These are phyloP conservation scores for Laupala kohalensis DNA, from an alignment of 1,140 invertebrate species.

Conservation along the genomic window DNA sequence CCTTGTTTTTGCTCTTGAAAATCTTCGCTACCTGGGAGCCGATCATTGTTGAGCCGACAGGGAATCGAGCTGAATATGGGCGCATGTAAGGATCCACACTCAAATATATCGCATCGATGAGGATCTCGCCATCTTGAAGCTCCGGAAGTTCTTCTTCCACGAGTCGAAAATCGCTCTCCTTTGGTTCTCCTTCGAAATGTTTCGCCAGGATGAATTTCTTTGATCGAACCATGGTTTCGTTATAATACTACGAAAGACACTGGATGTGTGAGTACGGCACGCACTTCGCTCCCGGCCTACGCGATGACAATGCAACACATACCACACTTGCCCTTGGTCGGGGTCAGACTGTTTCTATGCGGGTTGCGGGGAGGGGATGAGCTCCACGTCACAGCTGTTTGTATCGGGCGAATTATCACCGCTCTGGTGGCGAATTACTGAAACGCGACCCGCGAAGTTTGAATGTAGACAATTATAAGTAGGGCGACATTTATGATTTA, in stretches of 20 bases:
- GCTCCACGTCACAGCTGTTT: no score
- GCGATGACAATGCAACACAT: not conserved
- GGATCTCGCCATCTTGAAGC: conserved; percentile 41
- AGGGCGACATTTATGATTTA: no score
- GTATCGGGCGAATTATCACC: no score
- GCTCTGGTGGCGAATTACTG: no score
- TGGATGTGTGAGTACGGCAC: no score
- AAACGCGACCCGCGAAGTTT: no score
- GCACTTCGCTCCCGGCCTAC: not conserved
- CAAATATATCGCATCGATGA: conserved; percentile 30
- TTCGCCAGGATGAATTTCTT: conserved; percentile 44
- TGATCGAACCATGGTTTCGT: conserved; percentile 39
- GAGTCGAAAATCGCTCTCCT: conserved; percentile 44
- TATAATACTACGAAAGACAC: no score
- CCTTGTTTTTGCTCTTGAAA: conserved; percentile 31
- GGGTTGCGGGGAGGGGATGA: no score
- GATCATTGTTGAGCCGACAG: conserved; percentile 16
- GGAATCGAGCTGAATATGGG: conserved; percentile 3
- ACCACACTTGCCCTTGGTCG: not conserved
- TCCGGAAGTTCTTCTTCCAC: conserved; percentile 46
- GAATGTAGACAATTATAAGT: no score
- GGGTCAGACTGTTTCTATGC: no score
- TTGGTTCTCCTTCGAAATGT: conserved; percentile 48
- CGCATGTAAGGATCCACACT: conserved; percentile 36
- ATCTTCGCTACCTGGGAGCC: conserved; percentile 21